Base-by-base conservation (phyloP, 2,888 invertebrate genomes). In the Dynastes grantii region DNA sequence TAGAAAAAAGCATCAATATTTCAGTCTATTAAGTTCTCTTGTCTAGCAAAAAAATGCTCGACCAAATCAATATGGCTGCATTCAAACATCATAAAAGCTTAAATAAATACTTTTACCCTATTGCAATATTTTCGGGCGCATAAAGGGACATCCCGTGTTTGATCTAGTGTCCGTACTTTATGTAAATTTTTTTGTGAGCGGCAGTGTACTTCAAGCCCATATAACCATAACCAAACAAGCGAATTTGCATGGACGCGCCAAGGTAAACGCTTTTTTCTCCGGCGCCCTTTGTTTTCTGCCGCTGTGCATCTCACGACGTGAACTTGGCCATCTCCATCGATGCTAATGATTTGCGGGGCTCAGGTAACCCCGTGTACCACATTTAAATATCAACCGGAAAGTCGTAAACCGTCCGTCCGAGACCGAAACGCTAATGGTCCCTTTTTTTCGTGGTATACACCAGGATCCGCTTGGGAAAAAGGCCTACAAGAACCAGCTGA, bases 341-440 rank as follows among this genome's bases (percentile, higher is more conserved):
- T 87, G 86, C 85, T 87, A 87, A 87, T 87, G 87, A 86, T 87
- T 86, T 83, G 85, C 85, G 85, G 84, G 85, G 84, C 55, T 6
- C 85, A 85, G 85, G 84, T 84, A 84, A 82, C 82, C 81, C 79
- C 76, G 80, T 63, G 68, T 83, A 83, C 82, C 83, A 84, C 80
- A 80, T 81, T 81, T 81, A 83, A 82, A 82, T 82, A 78, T 82
- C 83, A 82, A 79, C 75, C 73, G 73, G 76, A 76, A 67, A 58
- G 63, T 37, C 65, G 61, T 61, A 61, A 55, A 68, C 13, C 22
- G 68, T n/a, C 58, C 45, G 68, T 8, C 76, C 40, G 65, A 58
- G 49, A 40, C 55, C 76, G 22, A 67, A 61, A 40, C 49, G 55
- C 58, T 77, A 77, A 77, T 77, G 76, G 76, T 77, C 40, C 68